Evolutionary conservation across 2,888 invertebrate species (phyloP).

Genomic region (Drosophila pseudotalamancana): DNA sequence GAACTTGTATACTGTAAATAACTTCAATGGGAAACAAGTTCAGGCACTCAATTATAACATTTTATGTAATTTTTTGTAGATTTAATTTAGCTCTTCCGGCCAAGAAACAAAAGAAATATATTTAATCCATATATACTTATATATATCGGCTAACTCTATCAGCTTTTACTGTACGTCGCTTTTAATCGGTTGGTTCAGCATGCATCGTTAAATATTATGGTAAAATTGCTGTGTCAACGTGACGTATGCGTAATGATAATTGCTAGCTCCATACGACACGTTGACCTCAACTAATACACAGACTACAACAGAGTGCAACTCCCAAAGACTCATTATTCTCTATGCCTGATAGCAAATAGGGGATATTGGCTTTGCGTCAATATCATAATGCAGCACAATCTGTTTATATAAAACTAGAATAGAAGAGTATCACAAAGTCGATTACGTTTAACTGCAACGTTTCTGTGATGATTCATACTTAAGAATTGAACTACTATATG

Average conservation of each 20-base stretch:
- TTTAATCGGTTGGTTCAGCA: slow-evolving; percentile 24
- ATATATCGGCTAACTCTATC: not conserved
- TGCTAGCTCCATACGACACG: slow-evolving; percentile 42
- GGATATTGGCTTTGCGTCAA: no score
- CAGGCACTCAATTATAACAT: not conserved
- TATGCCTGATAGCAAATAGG: no score
- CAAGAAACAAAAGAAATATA: not conserved
- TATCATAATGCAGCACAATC: no score
- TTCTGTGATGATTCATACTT: slow-evolving; percentile 55
- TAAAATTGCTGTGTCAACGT: slow-evolving; percentile 36
- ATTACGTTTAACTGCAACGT: slow-evolving; percentile 36
- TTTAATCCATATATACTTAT: not conserved
- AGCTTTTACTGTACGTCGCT: not conserved
- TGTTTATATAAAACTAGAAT: no score
- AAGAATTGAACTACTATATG: slow-evolving; percentile 3
- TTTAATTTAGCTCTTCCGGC: not conserved
- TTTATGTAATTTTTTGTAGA: slow-evolving; percentile 1
- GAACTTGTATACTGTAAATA: not conserved
- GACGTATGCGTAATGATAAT: slow-evolving; percentile 60
- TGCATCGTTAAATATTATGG: slow-evolving; percentile 12
- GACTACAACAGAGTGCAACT: no score
- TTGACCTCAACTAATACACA: slow-evolving; percentile 23
- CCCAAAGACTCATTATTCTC: not conserved
- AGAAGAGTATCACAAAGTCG: no score
- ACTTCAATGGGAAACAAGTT: not conserved